Evolutionary conservation across 2,113 vertebrate species (phyloP).

Genomic region (Cercocebus atys): DNA sequence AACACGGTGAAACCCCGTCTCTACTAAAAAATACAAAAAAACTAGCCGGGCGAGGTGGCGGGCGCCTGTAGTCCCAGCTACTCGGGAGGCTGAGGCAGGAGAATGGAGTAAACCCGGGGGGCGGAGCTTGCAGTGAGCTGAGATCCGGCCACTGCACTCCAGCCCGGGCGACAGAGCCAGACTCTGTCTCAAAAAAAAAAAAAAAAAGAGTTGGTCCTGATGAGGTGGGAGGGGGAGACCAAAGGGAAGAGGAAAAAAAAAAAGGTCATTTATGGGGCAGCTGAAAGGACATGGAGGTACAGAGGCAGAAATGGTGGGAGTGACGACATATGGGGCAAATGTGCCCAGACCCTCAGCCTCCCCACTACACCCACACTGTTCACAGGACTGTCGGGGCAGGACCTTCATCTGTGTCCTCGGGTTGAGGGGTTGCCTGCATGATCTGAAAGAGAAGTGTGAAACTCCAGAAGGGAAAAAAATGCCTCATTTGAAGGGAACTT

Average conservation of each 20-base stretch:
- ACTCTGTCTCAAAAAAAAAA: too few relatives aligned
- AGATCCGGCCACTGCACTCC: too few relatives aligned
- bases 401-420: not conserved
- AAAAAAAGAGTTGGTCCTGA: not conserved
- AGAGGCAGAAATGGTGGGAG: not conserved
- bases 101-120: too few relatives aligned
- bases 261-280: not conserved
- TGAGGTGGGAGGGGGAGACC: not conserved
- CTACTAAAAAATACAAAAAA: too few relatives aligned
- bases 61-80: too few relatives aligned
- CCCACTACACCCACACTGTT: not conserved
- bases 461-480: constrained; percentile 4
- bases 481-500: constrained; percentile 75
- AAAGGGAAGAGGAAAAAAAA: not conserved
- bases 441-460: constrained; percentile 27
- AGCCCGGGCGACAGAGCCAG: too few relatives aligned
- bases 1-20: too few relatives aligned
- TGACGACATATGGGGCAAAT: not conserved
- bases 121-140: too few relatives aligned
- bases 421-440: not conserved
- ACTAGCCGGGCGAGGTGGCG: too few relatives aligned
- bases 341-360: not conserved
- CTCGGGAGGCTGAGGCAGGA: too few relatives aligned
- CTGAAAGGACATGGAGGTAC: not conserved
- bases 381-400: fast-evolving